Base-by-base conservation (phyloP, 2,888 invertebrate genomes). In the Caenorhabditis afra region DNA sequence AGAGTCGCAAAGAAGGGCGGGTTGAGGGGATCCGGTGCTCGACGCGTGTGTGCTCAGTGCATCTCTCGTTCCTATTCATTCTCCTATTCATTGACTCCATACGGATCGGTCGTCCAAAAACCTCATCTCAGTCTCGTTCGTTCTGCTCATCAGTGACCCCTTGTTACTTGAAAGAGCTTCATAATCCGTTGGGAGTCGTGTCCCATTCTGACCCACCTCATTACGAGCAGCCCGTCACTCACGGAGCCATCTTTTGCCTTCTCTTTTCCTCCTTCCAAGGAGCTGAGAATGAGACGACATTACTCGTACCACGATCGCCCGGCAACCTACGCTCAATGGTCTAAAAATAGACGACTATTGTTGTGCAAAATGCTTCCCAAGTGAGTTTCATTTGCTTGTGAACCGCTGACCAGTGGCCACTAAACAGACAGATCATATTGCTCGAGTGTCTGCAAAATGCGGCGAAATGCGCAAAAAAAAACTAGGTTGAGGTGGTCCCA, bases 321-420 rank as follows among this genome's bases (percentile, higher is more conserved):
- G n/a, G 66, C 71, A 71, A 57, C 78, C 52, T 71, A 78, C 66
- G 78, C 71, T 37, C 78, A 78, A 49, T 78, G 78, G 78, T 71
- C 71, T 71, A 78, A 71, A 71, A 78, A 78, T 78, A 71, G 78
- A 70, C 45, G 66, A 50, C 67, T 79, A 49, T 79, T 79, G 57
- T 68, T 79, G 79, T 79, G 79, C 79, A 79, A 79, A 68, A 79
- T 79, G 79, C 67, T 79, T 66, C 79, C 79, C 62, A 74, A 74
- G 79, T 79, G 61, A 73, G 79, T 79, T 78, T 67, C 52, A 61
- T 23, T 62, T 18, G 16, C 22, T 23, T 45, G 16, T 45, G 5
- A 1, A 8, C 41, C 35, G n/a, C 59, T 66, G 65, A 59, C 59
- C 65, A 74, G n/a, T 58, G 59, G 50, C 50, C 65, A 65, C 53